Conservation (phyloP, 2,113 vertebrate genomes). For the Meles meles region DNA sequence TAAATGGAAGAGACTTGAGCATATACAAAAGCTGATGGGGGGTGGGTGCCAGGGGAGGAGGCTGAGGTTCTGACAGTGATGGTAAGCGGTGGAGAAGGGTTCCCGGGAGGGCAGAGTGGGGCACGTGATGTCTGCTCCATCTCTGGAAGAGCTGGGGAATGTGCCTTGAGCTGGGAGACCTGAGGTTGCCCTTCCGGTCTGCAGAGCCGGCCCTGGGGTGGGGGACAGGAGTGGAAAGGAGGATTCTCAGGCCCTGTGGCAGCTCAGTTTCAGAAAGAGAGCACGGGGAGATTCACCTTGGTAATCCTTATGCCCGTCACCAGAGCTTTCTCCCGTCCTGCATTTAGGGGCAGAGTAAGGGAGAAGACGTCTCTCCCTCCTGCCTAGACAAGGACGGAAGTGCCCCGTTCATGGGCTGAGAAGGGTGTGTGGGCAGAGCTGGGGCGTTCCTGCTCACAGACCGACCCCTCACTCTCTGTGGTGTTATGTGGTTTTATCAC, state of each 20-base stretch:
- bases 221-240: background rate
- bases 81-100: no score
- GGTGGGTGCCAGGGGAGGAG: background rate
- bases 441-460: background rate
- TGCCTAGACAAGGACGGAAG: background rate
- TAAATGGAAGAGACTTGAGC: background rate
- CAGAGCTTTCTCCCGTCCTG: background rate
- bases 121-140: background rate
- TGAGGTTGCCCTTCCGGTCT: background rate
- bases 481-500: background rate
- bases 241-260: background rate
- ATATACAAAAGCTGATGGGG: no score
- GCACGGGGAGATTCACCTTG: background rate
- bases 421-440: background rate
- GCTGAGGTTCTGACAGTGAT: background rate
- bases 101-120: background rate
- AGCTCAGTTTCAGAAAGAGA: background rate
- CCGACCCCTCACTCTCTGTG: no score
- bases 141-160: background rate
- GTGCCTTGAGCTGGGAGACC: background rate
- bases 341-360: fast-evolving
- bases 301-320: background rate
- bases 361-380: background rate
- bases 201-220: background rate
- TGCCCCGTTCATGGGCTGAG: no score